These are phyloP conservation scores for Pristis pectinata DNA, from an alignment of 2,797 vertebrate species.

Conservation along the genomic window DNA sequence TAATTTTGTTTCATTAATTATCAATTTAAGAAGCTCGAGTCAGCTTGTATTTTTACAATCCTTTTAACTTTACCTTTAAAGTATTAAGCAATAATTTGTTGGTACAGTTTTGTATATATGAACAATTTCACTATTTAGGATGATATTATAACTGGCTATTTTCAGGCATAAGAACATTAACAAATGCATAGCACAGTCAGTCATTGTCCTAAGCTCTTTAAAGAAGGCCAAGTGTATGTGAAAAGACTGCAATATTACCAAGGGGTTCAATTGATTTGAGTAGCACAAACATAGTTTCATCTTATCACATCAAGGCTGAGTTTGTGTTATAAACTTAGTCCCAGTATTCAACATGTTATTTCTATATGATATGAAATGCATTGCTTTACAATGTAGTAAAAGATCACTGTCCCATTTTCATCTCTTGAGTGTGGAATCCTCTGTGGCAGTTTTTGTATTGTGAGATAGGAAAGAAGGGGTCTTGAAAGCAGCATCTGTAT, in stretches of 20 bases:
- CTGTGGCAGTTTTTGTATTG: background rate
- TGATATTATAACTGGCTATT: background rate
- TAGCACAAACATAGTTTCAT: background rate
- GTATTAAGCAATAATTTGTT: constrained; percentile 28
- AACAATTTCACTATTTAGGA: constrained; percentile 5
- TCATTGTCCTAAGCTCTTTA: background rate
- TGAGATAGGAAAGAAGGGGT: background rate
- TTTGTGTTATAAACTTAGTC: background rate
- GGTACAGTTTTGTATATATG: constrained; percentile 33
- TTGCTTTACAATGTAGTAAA: constrained; percentile 13
- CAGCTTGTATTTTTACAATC: background rate
- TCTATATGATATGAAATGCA: background rate
- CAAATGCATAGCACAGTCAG: background rate
- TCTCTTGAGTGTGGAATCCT: background rate
- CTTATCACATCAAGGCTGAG: background rate
- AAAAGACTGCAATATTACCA: constrained; percentile 1
- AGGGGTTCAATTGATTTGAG: background rate
- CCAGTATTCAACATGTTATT: background rate
- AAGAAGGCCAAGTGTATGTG: background rate
- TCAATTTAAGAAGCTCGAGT: background rate
- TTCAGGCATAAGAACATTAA: background rate
- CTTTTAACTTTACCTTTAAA: constrained; percentile 6
- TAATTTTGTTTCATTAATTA: constrained; percentile 12
- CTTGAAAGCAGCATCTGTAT: background rate
- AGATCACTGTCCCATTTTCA: background rate